Percentiles rank a stretch among this genome's conserved stretches.
Conservation (phyloP, 2,113 vertebrate species). For the Glareola pratincola region DNA sequence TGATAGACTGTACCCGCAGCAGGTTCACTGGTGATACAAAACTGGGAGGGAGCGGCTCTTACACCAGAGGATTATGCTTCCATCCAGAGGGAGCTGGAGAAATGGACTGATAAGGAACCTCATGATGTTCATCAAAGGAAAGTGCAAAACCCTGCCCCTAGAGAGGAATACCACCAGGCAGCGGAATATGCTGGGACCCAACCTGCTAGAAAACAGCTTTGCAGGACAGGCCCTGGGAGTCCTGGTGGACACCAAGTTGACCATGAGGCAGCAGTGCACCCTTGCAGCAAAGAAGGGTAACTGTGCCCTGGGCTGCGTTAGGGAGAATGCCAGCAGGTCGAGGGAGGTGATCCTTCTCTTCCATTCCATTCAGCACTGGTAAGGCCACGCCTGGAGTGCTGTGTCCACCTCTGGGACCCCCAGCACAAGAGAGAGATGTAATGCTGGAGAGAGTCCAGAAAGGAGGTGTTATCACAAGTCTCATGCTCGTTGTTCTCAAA, state of each 20-base stretch:
- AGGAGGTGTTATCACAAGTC: neutral
- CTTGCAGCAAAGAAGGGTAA: neutral
- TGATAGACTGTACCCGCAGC: too few species aligned
- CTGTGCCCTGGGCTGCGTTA: neutral
- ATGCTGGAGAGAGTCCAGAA: neutral
- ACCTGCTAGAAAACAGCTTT: neutral
- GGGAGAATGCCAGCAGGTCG: neutral
- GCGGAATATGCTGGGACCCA: neutral
- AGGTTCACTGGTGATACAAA: too few species aligned
- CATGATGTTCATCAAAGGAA: neutral
- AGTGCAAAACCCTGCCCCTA: neutral
- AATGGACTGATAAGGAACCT: neutral
- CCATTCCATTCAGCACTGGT: neutral
- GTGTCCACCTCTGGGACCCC: neutral
- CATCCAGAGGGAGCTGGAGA: neutral
- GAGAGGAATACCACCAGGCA: neutral
- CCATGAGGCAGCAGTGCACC: neutral
- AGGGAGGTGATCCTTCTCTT: neutral
- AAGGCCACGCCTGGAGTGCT: neutral
- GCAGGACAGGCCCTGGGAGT: neutral
- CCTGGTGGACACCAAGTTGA: neutral
- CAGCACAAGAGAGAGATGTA: neutral
- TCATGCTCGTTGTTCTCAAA: neutral
- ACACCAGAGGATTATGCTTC: too few species aligned
- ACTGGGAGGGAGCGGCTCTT: too few species aligned